Evolutionary conservation across 2,888 invertebrate genomes (phyloP), one percentile per base, ranked within the genome.

Genomic region (Melipona bicolor): DNA sequence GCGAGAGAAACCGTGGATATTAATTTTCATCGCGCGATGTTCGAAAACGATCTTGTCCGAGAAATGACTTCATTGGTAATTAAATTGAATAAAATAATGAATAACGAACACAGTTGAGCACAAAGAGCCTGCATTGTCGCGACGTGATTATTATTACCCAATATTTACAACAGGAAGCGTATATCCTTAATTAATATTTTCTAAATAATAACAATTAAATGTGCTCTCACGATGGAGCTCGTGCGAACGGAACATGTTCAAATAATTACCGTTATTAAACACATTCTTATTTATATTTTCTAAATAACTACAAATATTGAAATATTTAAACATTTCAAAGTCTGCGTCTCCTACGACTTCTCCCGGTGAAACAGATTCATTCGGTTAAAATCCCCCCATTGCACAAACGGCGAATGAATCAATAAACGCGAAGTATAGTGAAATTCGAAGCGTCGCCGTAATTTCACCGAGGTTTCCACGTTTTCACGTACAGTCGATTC

Each of bases 401-500:
- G 13, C 27, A 13, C 3, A 24, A 27, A 24, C 59, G 17, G 9
- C 24, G 11, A 52, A 36, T n/a, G 15, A 75, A 71, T 74, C 56
- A 75, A 61, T 70, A n/a, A 27, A 50, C 11, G 24, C 3, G 56
- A 62, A 81, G 54, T 59, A 68, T 62, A 83, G 68, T 69, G 43
- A 50, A 59, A 83, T 68, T 52, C 24, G 62, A 36, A 56, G 21
- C 36, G 43, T 54, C 27, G 6, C 15, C 56, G 75, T 77, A 85
- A 83, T 83, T 85, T 86, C 69, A 11, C 24, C 70, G 36, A 49
- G 61, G 70, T 75, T 71, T 43, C 32, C 77, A 50, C 54, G 70
- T 83, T 71, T 27, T 56, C 71, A 50, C 59, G 43, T 43, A 54
- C 65, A 50, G 69, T 27, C 15, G 69, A 32, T 70, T 54, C 68